phyloP scores from a whole-genome alignment of 1,140 invertebrate genomes.

The Calephelis virginiensis region DNA sequence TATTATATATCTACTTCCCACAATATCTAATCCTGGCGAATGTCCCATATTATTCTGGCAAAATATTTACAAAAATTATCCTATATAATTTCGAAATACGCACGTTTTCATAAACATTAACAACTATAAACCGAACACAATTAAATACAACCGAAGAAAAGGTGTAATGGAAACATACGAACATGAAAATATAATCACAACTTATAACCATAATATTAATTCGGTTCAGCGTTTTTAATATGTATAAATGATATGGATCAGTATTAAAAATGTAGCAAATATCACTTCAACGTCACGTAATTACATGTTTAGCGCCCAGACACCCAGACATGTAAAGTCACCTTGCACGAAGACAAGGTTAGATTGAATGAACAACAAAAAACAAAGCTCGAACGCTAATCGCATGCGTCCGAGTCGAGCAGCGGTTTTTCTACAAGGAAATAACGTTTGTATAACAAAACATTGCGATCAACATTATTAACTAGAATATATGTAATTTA shows the following conservation, averaged over 20 bases:
- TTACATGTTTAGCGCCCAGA: slow-evolving; percentile 72
- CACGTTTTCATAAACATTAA: slow-evolving; percentile 53
- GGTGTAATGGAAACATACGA: slow-evolving; percentile 37
- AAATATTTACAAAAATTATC: slow-evolving; percentile 63
- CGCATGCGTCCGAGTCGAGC: slow-evolving; percentile 47
- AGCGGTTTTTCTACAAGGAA: slow-evolving; percentile 44
- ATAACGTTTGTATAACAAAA: slow-evolving; percentile 48
- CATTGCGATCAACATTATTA: slow-evolving; percentile 27
- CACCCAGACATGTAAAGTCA: slow-evolving; percentile 73
- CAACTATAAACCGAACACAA: slow-evolving; percentile 52
- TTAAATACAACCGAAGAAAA: slow-evolving; percentile 53
- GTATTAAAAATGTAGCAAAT: slow-evolving; percentile 62
- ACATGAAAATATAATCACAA: slow-evolving; percentile 12
- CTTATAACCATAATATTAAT: slow-evolving; percentile 15
- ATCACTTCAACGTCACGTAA: slow-evolving; percentile 65
- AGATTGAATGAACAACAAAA: slow-evolving; percentile 71
- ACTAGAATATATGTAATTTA: slow-evolving; percentile 21
- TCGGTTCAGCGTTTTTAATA: slow-evolving; percentile 50
- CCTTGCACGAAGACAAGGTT: slow-evolving; percentile 72
- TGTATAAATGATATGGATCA: slow-evolving; percentile 70
- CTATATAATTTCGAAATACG: slow-evolving; percentile 53
- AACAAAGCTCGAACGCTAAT: slow-evolving; percentile 50
- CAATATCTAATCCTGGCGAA: slow-evolving; percentile 53
- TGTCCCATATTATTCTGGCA: slow-evolving; percentile 47
- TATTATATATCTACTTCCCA: slow-evolving; percentile 30